phyloP scores from a whole-genome alignment of 1,140 invertebrate species.

The Drosophila mayri region DNA sequence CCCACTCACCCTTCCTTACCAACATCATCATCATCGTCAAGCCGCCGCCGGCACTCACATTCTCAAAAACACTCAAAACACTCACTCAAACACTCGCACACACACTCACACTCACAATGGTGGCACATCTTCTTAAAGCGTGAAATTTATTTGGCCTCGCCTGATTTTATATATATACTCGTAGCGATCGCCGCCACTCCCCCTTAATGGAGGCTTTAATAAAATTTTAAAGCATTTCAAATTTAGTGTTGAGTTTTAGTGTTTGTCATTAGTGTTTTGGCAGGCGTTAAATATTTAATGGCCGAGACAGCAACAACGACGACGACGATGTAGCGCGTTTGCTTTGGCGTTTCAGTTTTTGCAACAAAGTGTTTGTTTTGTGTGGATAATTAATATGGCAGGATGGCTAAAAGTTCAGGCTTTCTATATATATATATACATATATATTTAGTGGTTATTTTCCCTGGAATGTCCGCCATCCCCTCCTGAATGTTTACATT shows the following conservation, averaged over 20 bases:
- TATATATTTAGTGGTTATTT: constrained; percentile 7
- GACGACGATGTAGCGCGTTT: not conserved
- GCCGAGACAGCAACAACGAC: constrained; percentile 30
- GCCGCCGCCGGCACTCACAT: constrained; percentile 16
- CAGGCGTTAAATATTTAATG: constrained; percentile 82
- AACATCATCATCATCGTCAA: not conserved
- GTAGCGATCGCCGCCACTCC: constrained; percentile 22
- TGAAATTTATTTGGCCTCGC: constrained; percentile 71
- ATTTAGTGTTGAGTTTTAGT: constrained; percentile 78
- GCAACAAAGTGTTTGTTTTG: constrained; percentile 77
- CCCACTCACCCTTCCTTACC: not conserved
- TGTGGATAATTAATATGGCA: constrained; percentile 76
- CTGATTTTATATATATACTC: constrained; percentile 67
- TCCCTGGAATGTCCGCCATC: constrained; percentile 2
- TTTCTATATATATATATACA: not conserved
- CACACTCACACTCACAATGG: constrained; percentile 5
- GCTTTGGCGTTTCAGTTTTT: constrained; percentile 33
- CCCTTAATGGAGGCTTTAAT: constrained; percentile 78
- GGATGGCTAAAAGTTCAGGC: not conserved
- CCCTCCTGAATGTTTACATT: constrained; percentile 28
- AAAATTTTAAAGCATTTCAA: constrained; percentile 79
- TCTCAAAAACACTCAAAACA: constrained; percentile 6
- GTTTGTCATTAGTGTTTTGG: constrained; percentile 82
- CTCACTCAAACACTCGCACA: constrained; percentile 21
- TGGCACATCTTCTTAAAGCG: constrained; percentile 64